These are phyloP conservation scores for Molorchus minor DNA, from an alignment of 2,888 invertebrate species.

Conservation along the genomic window DNA sequence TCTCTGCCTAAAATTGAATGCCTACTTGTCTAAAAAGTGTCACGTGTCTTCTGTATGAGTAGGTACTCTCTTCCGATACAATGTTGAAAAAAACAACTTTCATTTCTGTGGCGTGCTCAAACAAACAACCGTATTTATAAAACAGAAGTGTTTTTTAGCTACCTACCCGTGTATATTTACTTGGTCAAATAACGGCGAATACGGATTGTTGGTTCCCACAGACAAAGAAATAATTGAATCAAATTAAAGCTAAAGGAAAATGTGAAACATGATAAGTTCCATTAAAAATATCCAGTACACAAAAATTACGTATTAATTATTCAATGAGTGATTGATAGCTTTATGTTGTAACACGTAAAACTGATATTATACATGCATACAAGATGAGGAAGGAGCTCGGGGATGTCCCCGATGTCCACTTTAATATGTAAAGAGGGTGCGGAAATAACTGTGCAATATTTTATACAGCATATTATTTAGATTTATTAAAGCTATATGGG, in stretches of 20 bases:
- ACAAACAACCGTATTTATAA: too few relatives aligned
- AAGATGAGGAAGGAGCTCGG: slow-evolving; percentile 41
- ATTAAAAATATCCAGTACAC: slow-evolving; percentile 34
- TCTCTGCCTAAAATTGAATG: too few relatives aligned
- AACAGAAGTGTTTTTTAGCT: background rate
- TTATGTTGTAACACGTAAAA: slow-evolving; percentile 47
- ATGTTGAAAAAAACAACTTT: too few relatives aligned
- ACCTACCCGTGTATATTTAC: background rate
- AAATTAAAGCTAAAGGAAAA: slow-evolving; percentile 11
- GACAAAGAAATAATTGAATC: slow-evolving; percentile 18
- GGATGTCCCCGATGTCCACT: slow-evolving; percentile 56
- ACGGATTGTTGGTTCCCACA: slow-evolving; percentile 11
- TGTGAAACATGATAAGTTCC: slow-evolving; percentile 25
- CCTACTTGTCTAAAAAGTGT: too few relatives aligned
- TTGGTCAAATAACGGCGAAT: background rate
- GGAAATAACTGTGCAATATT: slow-evolving; percentile 50
- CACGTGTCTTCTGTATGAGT: too few relatives aligned
- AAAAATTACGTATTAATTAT: slow-evolving; percentile 45
- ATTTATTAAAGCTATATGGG: slow-evolving; percentile 60
- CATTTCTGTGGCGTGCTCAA: too few relatives aligned
- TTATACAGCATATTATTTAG: slow-evolving; percentile 60
- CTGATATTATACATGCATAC: slow-evolving; percentile 49
- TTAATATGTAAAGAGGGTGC: slow-evolving; percentile 52
- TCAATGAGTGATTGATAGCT: slow-evolving; percentile 50
- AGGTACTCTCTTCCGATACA: too few relatives aligned